phyloP scores from a whole-genome alignment of 2,888 invertebrate species.

The Lingula anatina region DNA sequence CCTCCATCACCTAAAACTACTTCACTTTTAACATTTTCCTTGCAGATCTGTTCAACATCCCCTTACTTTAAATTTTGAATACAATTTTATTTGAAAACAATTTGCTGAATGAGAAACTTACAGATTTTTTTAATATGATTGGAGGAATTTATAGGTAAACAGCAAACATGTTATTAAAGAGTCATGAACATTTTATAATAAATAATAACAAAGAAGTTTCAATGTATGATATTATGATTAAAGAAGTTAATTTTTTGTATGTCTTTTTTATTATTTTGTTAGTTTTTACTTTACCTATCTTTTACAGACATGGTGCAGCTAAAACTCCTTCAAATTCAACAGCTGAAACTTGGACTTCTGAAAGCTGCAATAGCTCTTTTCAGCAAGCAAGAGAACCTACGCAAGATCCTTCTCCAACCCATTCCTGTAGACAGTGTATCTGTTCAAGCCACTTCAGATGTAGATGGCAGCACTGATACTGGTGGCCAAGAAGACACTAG shows the following conservation, averaged over 20 bases:
- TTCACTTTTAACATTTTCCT: too few relatives aligned
- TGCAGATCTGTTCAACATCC: too few relatives aligned
- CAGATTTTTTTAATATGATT: background rate
- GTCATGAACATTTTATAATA: background rate
- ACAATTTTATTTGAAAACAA: too few relatives aligned
- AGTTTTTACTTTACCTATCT: background rate
- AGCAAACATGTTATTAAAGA: background rate
- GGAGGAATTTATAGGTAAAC: background rate
- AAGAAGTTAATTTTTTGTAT: background rate
- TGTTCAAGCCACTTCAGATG: slow-evolving; percentile 51
- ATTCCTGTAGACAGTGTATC: background rate
- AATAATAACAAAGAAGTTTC: too few relatives aligned
- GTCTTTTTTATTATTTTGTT: background rate
- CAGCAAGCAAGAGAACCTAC: slow-evolving; percentile 70
- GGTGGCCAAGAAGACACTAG: slow-evolving; percentile 23
- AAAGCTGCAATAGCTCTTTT: slow-evolving; percentile 76
- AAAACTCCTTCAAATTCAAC: slow-evolving; percentile 64
- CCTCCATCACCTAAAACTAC: too few relatives aligned
- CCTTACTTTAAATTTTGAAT: too few relatives aligned
- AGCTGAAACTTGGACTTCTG: slow-evolving; percentile 69
- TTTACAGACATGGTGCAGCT: slow-evolving; percentile 9
- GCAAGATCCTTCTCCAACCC: slow-evolving; percentile 71
- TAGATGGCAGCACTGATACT: too few relatives aligned
- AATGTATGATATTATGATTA: slow-evolving; percentile 1
- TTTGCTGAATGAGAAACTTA: too few relatives aligned